Conservation (phyloP, 2,113 vertebrate genomes). For the Lathamus discolor region DNA sequence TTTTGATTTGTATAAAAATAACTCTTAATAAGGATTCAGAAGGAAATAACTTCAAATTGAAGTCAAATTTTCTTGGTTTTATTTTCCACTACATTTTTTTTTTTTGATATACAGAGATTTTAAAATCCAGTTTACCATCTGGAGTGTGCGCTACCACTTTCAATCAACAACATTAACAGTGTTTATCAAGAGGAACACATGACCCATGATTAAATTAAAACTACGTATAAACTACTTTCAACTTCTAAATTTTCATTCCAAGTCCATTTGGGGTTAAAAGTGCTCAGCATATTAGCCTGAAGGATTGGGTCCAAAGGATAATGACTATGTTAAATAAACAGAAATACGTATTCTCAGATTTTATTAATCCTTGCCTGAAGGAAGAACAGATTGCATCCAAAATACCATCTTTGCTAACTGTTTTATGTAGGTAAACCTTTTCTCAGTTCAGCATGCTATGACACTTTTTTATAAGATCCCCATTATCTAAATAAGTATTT, state of each 20-base stretch:
- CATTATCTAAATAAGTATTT: conserved; percentile 22
- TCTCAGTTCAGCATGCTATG: neutral
- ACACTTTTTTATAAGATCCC: neutral
- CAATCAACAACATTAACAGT: neutral
- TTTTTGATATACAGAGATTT: neutral
- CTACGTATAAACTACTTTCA: neutral
- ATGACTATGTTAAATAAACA: neutral
- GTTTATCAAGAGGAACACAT: neutral
- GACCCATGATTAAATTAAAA: neutral
- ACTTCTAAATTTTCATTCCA: neutral
- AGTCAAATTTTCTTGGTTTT: neutral
- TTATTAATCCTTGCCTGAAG: neutral
- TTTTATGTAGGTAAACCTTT: neutral
- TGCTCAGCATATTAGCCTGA: neutral
- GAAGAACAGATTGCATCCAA: neutral
- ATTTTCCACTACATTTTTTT: neutral
- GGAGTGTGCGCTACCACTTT: neutral
- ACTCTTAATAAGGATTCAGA: neutral
- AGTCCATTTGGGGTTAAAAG: neutral
- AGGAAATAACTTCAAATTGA: neutral
- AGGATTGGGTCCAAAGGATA: neutral
- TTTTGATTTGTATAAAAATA: neutral
- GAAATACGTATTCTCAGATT: neutral
- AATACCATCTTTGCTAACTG: neutral
- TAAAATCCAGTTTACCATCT: neutral